Base-by-base conservation (phyloP, 2,797 vertebrate genomes). In the Crenuchus spilurus region DNA sequence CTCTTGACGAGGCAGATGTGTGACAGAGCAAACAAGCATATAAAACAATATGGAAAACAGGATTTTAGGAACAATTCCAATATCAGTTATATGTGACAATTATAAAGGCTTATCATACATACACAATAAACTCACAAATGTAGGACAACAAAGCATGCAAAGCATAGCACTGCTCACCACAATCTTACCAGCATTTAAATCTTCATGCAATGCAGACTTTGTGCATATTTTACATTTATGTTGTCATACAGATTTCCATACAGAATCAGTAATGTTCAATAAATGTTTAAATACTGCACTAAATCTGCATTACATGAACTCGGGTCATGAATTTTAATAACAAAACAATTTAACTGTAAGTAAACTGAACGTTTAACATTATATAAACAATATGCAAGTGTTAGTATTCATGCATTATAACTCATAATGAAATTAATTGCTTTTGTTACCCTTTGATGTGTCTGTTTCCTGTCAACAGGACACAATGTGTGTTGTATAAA, bases 61-160 rank as follows among this genome's bases (percentile, higher is more conserved):
- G 7, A 26, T 18, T 4, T 46, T 14, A 62, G 4, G 18, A 51
- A 72, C 18, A 57, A 10, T 16, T 73, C 26, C 26, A 26, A 64
- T 18, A 48, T 44, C 14, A 1, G 49, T 48, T 24, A 24, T 8
- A 24, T 48, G 28, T 35, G 10, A 48, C n/a, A 37, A 28, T 24
- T 10, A 37, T 4, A 46, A n/a, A n/a, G n/a, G n/a, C 18, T 39
- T 4, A 64, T 24, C 11, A 37, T 28, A 55, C 2, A 58, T 11
- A 44, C n/a, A 42, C 76, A 28, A 4, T 13, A 35, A 65, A 4
- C 72, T 31, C 0, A 39, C 67, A 57, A 30, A 33, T 68, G 18
- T 48, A 63, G 82, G 26, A 65, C 35, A 81, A 26, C 20, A 74
- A 86, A 85, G 80, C 84, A 73, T 73, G 84, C 84, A 64, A 88